Percentiles rank a stretch among this genome's conserved stretches.
Conservation (phyloP, 2,888 invertebrate species). For the Sphaeridia pumilis region DNA sequence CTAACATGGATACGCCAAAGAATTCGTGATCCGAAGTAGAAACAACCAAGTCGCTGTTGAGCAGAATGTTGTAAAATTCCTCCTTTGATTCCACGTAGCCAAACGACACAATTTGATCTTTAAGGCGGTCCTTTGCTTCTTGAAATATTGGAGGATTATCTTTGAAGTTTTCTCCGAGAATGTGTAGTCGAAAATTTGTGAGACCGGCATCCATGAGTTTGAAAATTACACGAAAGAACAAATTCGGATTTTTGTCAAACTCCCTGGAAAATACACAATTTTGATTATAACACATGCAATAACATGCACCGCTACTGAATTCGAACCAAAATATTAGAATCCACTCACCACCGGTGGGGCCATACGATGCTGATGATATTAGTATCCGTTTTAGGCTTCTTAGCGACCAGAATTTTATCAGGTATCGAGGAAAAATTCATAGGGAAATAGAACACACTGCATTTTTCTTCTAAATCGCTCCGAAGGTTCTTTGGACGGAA, state of each 20-base stretch:
- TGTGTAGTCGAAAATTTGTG: slow-evolving; percentile 47
- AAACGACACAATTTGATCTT: slow-evolving; percentile 47
- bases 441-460: slow-evolving; percentile 52
- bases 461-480: slow-evolving; percentile 49
- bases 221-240: slow-evolving; percentile 48
- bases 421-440: slow-evolving; percentile 40
- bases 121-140: slow-evolving; percentile 44
- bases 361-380: slow-evolving; percentile 46
- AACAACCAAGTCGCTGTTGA: slow-evolving; percentile 52
- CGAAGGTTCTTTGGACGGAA: slow-evolving; percentile 48
- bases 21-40: slow-evolving; percentile 65
- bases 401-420: not conserved
- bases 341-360: slow-evolving; percentile 56
- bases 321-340: not conserved
- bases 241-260: slow-evolving; percentile 60
- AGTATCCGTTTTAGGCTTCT: slow-evolving; percentile 11
- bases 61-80: slow-evolving; percentile 49
- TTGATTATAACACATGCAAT: not conserved
- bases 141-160: slow-evolving; percentile 51
- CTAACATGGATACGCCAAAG: slow-evolving; percentile 62
- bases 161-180: slow-evolving; percentile 52
- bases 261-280: slow-evolving; percentile 45
- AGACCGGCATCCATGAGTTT: slow-evolving; percentile 45
- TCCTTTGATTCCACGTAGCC: slow-evolving; percentile 48
- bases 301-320: not conserved